A percentile compares a stretch with the other conserved stretches of the same genome.
phyloP scores from a whole-genome alignment of 37 sponge, comb jelly and placozoan genomes.

The Eunapius fragilis region DNA sequence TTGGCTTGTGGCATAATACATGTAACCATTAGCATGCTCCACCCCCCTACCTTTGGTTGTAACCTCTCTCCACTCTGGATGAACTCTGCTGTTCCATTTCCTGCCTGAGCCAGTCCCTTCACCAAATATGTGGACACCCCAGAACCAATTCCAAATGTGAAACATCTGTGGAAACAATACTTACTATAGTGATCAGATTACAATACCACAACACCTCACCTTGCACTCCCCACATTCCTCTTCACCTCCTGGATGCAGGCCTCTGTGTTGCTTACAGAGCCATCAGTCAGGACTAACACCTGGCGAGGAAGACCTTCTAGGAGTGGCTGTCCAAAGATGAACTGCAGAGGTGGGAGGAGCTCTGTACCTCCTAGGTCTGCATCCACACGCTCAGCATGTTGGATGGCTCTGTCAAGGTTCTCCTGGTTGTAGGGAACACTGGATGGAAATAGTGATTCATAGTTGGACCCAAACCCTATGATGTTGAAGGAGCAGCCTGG shows the following conservation, averaged over 20 bases:
- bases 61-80: conserved; percentile 72
- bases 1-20: no score
- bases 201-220: conserved; percentile 1
- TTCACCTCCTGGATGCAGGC: conserved; percentile 54
- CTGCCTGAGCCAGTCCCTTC: conserved; percentile 79
- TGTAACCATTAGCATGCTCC: background rate
- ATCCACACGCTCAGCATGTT: conserved; percentile 47
- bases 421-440: conserved; percentile 69
- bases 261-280: conserved; percentile 69
- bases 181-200: no score
- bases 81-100: conserved; percentile 73
- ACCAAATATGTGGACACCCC: conserved; percentile 86
- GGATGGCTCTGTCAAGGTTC: conserved; percentile 58
- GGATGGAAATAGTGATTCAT: conserved; percentile 50
- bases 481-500: conserved; percentile 84
- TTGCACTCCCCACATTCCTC: conserved; percentile 29
- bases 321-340: conserved; percentile 48
- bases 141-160: conserved; percentile 84
- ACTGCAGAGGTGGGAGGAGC: conserved; percentile 61
- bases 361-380: conserved; percentile 81
- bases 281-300: conserved; percentile 84
- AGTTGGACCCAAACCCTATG: conserved; percentile 78
- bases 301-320: conserved; percentile 60
- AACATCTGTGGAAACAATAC: conserved; percentile 27
- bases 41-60: conserved; percentile 70